phyloP scores from a whole-genome alignment of 2,888 invertebrate species.

The Furcula furcula region DNA sequence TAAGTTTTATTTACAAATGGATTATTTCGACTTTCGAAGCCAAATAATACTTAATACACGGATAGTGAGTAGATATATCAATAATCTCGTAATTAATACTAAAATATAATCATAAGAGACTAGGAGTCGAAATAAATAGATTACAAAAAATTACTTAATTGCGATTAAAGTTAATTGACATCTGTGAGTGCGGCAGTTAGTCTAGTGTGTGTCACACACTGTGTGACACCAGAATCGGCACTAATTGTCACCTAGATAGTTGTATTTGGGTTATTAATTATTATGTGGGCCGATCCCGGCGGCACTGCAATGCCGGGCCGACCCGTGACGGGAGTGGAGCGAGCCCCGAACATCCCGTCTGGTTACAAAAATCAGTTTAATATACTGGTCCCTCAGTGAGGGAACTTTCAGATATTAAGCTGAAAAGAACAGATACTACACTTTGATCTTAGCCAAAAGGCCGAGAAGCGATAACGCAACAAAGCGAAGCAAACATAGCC shows the following conservation, averaged over 20 bases:
- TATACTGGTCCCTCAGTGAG: slow-evolving; percentile 45
- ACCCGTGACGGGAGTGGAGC: slow-evolving; percentile 42
- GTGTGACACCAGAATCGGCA: background rate
- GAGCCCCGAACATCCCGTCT: slow-evolving; percentile 43
- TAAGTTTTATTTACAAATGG: too few relatives aligned
- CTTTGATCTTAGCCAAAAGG: slow-evolving; percentile 45
- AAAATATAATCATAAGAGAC: too few relatives aligned
- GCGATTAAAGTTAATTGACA: too few relatives aligned
- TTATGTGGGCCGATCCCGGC: slow-evolving; percentile 38
- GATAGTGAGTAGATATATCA: too few relatives aligned
- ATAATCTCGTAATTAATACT: too few relatives aligned
- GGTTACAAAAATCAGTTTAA: slow-evolving; percentile 29
- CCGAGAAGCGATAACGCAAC: slow-evolving; percentile 35
- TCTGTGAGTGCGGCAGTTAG: too few relatives aligned
- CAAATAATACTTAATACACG: too few relatives aligned
- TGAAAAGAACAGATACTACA: slow-evolving; percentile 46
- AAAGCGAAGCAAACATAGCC: background rate
- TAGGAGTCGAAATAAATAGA: too few relatives aligned
- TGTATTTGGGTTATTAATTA: background rate
- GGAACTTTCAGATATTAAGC: slow-evolving; percentile 45
- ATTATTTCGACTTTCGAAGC: too few relatives aligned
- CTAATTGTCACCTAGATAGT: too few relatives aligned
- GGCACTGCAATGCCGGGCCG: slow-evolving; percentile 44
- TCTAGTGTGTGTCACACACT: background rate
- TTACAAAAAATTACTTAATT: too few relatives aligned